Base-by-base conservation (phyloP, 1,140 invertebrate genomes). In the Lasaia peninsularis region DNA sequence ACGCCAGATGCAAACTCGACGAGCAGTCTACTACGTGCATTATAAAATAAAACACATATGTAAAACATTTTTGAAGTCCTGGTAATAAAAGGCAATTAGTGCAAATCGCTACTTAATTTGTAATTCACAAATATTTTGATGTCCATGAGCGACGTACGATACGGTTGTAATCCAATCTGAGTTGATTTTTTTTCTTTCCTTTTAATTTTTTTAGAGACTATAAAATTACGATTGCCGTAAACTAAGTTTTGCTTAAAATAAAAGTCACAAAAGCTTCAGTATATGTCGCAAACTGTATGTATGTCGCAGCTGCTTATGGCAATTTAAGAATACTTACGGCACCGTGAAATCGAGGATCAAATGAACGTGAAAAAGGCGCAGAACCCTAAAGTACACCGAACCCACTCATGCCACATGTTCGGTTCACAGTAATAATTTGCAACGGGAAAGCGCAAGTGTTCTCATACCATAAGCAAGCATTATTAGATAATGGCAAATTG, bases 381-480 rank as follows among this genome's bases (percentile, higher is more conserved):
- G 20, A 48, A 21, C 44, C 18, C 44, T 21, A 48, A 7, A 48
- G 10, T 20, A 5, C 44, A 11, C 8, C 10, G 2, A 48, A 48
- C 44, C 11, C 44, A 48, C 11, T 18, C 21, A n/a, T n/a, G 44
- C 70, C 78, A 78, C 69, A 73, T 82, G 80, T 82, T 78, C 66
- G 72, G 78, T 74, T 81, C 67, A 73, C 59, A 40, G 67, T 71
- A 74, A 78, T 82, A 80, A 78, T 75, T 82, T 68, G 62, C 65
- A 63, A 61, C 67, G 79, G 75, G 76, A 87, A 84, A 85, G 71
- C 65, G 79, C 67, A 75, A 85, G 75, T 82, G 73, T 82, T 84
- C 81, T 74, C 75, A 78, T 80, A 78, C 53, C 66, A 52, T 14
- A 62, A 59, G 63, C 64, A 66, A 73, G 75, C 73, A 66, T 48